Evolutionary conservation across 2,113 vertebrate species (phyloP).

Genomic region (Redunca redunca): DNA sequence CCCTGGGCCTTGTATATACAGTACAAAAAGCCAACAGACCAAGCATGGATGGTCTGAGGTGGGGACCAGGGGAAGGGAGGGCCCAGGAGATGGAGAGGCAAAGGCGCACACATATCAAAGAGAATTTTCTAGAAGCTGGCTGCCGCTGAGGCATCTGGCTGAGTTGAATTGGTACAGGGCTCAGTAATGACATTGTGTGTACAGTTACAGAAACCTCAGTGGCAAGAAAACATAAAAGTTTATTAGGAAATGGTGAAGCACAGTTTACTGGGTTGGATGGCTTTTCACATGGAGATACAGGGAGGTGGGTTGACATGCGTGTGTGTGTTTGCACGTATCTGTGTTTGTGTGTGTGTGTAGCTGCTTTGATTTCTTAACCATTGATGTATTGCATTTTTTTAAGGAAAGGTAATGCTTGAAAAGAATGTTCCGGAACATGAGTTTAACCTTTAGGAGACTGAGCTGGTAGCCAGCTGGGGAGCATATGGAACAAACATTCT

Average conservation of each 20-base stretch:
- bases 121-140: not conserved
- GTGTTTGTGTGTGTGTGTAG: not conserved
- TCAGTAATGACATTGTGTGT: not conserved
- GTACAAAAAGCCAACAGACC: conserved; percentile 46
- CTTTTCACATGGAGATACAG: not conserved
- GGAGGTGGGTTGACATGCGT: not conserved
- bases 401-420: conserved; percentile 42
- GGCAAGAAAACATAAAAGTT: not conserved
- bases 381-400: conserved; percentile 37
- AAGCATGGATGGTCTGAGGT: conserved; percentile 45
- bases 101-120: not conserved
- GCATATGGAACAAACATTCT: conserved; percentile 48
- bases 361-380: conserved; percentile 42
- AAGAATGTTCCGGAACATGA: conserved; percentile 40
- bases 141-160: not conserved
- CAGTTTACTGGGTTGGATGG: not conserved
- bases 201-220: not conserved
- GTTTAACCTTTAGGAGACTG: conserved; percentile 52
- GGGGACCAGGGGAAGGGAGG: not conserved
- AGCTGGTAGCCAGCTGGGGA: conserved; percentile 47
- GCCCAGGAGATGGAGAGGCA: not conserved
- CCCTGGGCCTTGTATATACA: conserved; percentile 60
- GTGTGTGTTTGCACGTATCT: not conserved
- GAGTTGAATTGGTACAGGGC: not conserved
- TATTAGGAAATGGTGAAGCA: not conserved